These are phyloP conservation scores for Ephialtes manifestator DNA, from an alignment of 2,888 invertebrate species.

Conservation along the genomic window DNA sequence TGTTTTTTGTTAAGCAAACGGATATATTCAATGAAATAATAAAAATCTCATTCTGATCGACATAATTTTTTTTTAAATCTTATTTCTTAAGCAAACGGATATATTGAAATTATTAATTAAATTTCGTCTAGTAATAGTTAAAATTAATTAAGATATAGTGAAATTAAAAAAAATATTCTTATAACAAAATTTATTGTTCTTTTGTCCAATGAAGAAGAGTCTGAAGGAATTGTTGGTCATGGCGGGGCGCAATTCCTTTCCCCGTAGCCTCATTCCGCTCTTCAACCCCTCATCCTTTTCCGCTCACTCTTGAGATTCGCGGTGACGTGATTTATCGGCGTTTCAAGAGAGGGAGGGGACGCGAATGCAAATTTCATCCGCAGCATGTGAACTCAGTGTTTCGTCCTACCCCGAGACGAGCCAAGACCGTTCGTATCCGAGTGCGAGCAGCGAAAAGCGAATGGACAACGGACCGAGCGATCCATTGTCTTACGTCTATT, in stretches of 20 bases:
- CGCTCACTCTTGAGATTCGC: conserved; percentile 68
- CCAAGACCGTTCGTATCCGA: conserved; percentile 65
- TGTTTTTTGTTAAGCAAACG: too few species aligned
- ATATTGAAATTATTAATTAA: too few species aligned
- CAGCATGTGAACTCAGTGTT: conserved; percentile 77
- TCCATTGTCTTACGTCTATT: conserved; percentile 83
- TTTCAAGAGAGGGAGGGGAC: conserved; percentile 76
- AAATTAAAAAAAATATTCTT: neutral
- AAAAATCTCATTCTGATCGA: too few species aligned
- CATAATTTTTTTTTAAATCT: too few species aligned
- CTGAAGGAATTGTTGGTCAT: conserved; percentile 45
- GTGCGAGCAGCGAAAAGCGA: neutral
- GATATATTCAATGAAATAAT: too few species aligned
- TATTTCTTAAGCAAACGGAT: too few species aligned
- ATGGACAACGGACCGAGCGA: conserved; percentile 12
- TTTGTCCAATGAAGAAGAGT: conserved; percentile 31
- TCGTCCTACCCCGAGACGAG: conserved; percentile 65
- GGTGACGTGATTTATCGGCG: conserved; percentile 83
- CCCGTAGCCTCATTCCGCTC: conserved; percentile 20
- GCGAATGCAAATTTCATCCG: conserved; percentile 82
- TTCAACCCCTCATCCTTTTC: conserved; percentile 59
- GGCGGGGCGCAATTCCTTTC: conserved; percentile 64
- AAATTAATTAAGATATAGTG: neutral
- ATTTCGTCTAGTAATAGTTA: too few species aligned
- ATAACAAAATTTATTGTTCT: conserved; percentile 40